Evolutionary conservation across 2,888 invertebrate species (phyloP).

Genomic region (Boloria euphrosyne): DNA sequence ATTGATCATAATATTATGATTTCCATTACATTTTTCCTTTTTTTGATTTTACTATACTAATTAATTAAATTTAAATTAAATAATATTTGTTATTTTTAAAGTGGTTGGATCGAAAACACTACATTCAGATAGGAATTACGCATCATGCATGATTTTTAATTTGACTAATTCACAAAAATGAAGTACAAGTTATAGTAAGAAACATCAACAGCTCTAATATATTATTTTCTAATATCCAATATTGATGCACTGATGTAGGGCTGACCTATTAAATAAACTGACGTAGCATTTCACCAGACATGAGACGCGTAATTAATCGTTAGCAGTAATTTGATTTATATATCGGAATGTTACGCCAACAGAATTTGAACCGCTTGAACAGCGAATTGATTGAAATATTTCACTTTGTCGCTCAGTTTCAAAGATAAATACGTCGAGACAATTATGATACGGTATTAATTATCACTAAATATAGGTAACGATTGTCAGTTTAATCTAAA

Average conservation of each 20-base stretch:
- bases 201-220: neutral
- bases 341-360: slow-evolving; percentile 39
- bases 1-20: too few relatives aligned
- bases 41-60: too few relatives aligned
- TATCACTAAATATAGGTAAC: slow-evolving; percentile 29
- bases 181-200: neutral
- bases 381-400: slow-evolving; percentile 37
- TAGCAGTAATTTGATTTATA: slow-evolving; percentile 54
- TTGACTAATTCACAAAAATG: neutral
- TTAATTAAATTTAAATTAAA: too few relatives aligned
- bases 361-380: slow-evolving; percentile 37
- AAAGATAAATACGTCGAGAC: slow-evolving; percentile 31
- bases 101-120: too few relatives aligned
- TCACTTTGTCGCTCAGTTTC: slow-evolving; percentile 30
- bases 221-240: slow-evolving; percentile 3
- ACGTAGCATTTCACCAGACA: slow-evolving; percentile 60
- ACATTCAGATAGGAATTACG: neutral
- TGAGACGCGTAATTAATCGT: slow-evolving; percentile 50
- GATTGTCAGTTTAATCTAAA: slow-evolving; percentile 19
- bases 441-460: slow-evolving; percentile 27
- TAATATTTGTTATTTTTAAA: too few relatives aligned
- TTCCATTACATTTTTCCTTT: too few relatives aligned
- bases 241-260: slow-evolving; percentile 50
- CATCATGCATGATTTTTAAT: neutral
- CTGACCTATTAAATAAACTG: slow-evolving; percentile 63